phyloP scores from a whole-genome alignment of 1,140 invertebrate species.

The Charaxes varanes region DNA sequence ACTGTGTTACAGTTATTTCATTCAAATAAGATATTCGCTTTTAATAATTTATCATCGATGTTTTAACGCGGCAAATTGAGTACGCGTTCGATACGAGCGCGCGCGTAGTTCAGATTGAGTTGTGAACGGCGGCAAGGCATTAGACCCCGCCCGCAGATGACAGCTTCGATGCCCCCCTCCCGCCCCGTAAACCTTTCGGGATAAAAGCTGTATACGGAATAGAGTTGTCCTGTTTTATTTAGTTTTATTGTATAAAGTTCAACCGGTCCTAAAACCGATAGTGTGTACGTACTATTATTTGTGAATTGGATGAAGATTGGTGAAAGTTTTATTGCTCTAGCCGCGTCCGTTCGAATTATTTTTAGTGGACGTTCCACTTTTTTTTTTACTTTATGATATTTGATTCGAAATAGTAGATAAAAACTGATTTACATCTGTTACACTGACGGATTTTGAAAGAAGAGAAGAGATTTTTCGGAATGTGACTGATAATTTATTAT shows the following conservation, averaged over 20 bases:
- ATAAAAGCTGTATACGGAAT: conserved; percentile 54
- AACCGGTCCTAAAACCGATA: conserved; percentile 33
- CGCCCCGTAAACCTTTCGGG: conserved; percentile 15
- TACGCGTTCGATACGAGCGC: conserved; percentile 28
- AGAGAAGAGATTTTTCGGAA: no score
- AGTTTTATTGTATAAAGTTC: conserved; percentile 43
- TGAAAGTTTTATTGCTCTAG: conserved; percentile 9
- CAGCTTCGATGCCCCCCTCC: conserved; percentile 55
- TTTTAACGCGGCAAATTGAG: conserved; percentile 9
- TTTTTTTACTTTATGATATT: no score
- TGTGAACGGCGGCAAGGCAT: conserved; percentile 34
- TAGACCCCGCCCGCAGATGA: conserved; percentile 47
- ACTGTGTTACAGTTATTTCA: conserved; percentile 13
- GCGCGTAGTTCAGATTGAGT: conserved; percentile 53
- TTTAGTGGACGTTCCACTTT: no score
- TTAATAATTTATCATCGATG: conserved; percentile 21
- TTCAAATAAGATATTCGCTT: conserved; percentile 7
- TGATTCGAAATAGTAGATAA: no score
- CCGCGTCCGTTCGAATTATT: neutral
- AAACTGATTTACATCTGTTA: no score
- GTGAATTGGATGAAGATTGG: conserved; percentile 18
- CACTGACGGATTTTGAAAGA: no score
- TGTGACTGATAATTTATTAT: no score
- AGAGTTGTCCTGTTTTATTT: conserved; percentile 67
- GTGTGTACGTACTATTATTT: conserved; percentile 31